These are phyloP conservation scores for Danaus plexippus DNA, from an alignment of 1,140 invertebrate species.

Conservation along the genomic window DNA sequence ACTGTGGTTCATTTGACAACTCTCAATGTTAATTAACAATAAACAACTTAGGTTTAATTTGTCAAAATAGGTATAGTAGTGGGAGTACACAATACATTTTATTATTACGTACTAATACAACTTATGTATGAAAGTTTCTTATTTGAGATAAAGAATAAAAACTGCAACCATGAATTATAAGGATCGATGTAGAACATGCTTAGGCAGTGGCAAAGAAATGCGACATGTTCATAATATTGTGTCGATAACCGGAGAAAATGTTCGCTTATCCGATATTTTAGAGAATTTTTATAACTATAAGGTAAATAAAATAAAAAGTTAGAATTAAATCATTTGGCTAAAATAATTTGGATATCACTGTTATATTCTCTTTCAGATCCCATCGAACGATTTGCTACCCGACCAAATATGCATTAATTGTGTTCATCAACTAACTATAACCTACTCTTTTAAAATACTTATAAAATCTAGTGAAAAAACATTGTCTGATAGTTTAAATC, in stretches of 20 bases:
- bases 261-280: slow-evolving; percentile 49
- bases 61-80: no score
- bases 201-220: slow-evolving; percentile 52
- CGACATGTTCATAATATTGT: slow-evolving; percentile 41
- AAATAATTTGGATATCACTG: slow-evolving; percentile 10
- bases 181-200: slow-evolving; percentile 49
- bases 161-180: slow-evolving; percentile 38
- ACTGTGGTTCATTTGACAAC: no score
- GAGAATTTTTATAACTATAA: slow-evolving; percentile 53
- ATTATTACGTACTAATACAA: no score
- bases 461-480: slow-evolving; percentile 53
- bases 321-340: background rate
- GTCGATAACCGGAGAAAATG: slow-evolving; percentile 37
- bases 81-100: no score
- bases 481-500: slow-evolving; percentile 30
- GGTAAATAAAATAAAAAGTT: slow-evolving; percentile 28
- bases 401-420: slow-evolving; percentile 61
- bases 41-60: no score
- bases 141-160: background rate
- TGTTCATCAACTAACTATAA: slow-evolving; percentile 58
- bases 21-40: no score
- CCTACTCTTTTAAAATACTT: slow-evolving; percentile 62
- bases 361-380: slow-evolving; percentile 37
- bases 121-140: no score
- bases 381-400: slow-evolving; percentile 37